Evolutionary conservation across 2,888 invertebrate genomes (phyloP), one percentile per base, ranked within the genome.

Genomic region (Spodoptera exigua): DNA sequence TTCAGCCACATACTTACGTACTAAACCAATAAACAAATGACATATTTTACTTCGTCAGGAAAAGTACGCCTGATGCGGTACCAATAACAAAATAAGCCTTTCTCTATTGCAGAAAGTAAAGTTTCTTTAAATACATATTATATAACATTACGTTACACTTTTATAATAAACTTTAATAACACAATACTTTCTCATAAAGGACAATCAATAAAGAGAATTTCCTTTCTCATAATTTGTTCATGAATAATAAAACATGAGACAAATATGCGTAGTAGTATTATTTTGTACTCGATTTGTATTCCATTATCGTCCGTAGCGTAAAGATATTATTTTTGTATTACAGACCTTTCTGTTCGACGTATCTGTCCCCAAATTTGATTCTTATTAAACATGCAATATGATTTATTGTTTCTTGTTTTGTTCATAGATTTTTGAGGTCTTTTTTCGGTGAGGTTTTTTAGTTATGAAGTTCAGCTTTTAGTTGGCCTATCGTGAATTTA

Each of bases 291-390:
- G 52, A 45, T 68, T 49, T 37, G 41, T 69, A 74, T 69, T 69
- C 74, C 52, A 69, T 69, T 73, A 69, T 47, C 40, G 54, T 69
- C 32, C 47, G 55, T 12, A 32, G 51, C 32, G 52, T 69, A 61
- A 73, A 69, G 47, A 73, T 52, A 69, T 69, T 52, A 69, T 69
- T 61, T 68, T 27, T 62, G 61, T 47, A 39, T 36, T 53, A 45
- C 66, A 44, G 48, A 49, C 32, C 45, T 68, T 61, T 68, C 47
- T 68, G 73, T 61, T 44, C 52, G 73, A 16, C 27, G 41, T 73
- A 69, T 69, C 46, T 44, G 46, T 34, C 21, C 59, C 53, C 43
- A 16, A 40, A 34, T 35, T 61, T 35, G 51, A 52, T 61, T 55
- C 36, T 32, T 61, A 55, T 68, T 69, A 69, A 73, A 73, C 48